Evolutionary conservation across 1,140 invertebrate genomes (phyloP), one percentile per base, ranked within the genome.

Genomic region (Phortica variegata): DNA sequence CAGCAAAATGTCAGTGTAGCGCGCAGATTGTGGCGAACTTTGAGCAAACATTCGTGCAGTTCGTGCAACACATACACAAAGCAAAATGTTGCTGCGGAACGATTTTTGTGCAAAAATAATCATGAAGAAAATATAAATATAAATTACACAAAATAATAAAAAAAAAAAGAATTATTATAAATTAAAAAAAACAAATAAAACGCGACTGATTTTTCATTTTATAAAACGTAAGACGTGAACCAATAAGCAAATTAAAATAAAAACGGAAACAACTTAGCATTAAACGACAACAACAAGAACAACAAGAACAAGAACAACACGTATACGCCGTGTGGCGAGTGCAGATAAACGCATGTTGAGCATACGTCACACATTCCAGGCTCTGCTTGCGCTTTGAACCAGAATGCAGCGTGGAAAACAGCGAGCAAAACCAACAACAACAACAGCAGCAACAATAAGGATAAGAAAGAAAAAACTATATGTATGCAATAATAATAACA

Each of bases 281-380:
- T 15, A 41, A 31, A 31, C n/a, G 8, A 46, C 34, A 49, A 19
- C 23, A 43, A 43, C 29, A 54, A 46, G 16, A 16, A 29, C 29
- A 29, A 12, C 16, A 20, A 40, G 46, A 29, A 19, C 16, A 37
- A 51, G 32, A 40, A 34, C 43, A 26, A 21, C 29, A 47, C 36
- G 36, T 38, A 38, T 19, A 18, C 36, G 36, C 18, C 16, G 33
- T 19, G 54, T 47, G 41, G 58, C 39, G 38, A 43, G 15, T 20
- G 19, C 17, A 51, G 21, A 26, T n/a, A 21, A 26, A 19, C 20
- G 32, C 19, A 45, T 16, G 53, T 58, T 44, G 29, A 52, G 63
- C 59, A 66, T 61, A 62, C 60, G 60, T 65, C 52, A 55, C 58
- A 39, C 54, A 57, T 56, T 54, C 50, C 65, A 59, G 54, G 60